Evolutionary conservation across 1,140 invertebrate species (phyloP).

Genomic region (Zaprionus tsacasi): DNA sequence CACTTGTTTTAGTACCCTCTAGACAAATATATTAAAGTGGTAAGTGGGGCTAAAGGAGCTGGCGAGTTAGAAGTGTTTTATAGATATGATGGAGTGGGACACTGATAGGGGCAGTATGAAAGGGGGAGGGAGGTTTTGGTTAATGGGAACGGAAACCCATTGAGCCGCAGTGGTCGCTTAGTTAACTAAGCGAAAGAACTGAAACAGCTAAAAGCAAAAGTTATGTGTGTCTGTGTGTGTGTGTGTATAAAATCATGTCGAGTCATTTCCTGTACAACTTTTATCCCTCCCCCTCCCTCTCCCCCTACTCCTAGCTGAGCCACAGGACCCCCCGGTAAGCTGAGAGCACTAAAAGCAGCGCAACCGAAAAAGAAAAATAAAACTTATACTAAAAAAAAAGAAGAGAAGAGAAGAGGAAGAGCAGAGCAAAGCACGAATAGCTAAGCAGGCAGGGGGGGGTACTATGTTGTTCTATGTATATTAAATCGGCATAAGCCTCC

Average conservation of each 20-base stretch:
- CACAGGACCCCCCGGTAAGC: conserved; percentile 9
- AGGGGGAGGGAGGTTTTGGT: neutral
- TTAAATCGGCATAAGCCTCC: neutral
- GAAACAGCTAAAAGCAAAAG: conserved; percentile 67
- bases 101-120: no score
- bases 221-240: conserved; percentile 62
- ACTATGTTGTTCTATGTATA: conserved; percentile 9
- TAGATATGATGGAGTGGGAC: neutral
- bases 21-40: neutral
- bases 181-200: conserved; percentile 42
- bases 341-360: conserved; percentile 36
- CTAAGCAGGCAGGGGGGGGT: neutral
- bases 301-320: neutral
- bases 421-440: neutral
- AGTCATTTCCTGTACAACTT: conserved; percentile 77
- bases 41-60: neutral
- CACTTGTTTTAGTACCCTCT: neutral
- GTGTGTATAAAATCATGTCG: conserved; percentile 71
- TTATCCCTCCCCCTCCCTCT: conserved; percentile 21
- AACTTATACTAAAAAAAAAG: conserved; percentile 9
- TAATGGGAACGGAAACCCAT: conserved; percentile 32
- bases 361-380: conserved; percentile 10
- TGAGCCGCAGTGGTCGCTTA: conserved; percentile 28
- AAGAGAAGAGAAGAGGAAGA: no score
- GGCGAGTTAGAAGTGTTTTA: neutral